A percentile compares a stretch with the other conserved stretches of the same genome.
Evolutionary conservation across 2,113 vertebrate genomes (phyloP).

Genomic region (Stigmatopora argus): DNA sequence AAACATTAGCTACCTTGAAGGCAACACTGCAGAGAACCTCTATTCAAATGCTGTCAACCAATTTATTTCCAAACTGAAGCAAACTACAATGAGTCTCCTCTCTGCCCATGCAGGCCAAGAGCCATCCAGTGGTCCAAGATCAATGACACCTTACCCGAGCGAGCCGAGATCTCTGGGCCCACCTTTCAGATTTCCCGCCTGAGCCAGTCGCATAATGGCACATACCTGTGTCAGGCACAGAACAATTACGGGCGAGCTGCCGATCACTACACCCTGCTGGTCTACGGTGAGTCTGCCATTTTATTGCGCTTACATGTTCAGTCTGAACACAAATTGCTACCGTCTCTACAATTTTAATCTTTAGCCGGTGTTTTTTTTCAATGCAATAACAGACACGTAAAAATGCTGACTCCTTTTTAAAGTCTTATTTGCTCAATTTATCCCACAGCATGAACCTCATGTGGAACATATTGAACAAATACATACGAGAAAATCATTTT

Average conservation of each 20-base stretch:
- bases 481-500: conserved; percentile 33
- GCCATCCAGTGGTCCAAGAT: conserved; percentile 83
- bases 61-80: neutral
- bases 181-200: conserved; percentile 79
- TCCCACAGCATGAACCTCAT: conserved; percentile 36
- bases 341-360: conserved; percentile 1
- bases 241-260: conserved; percentile 85
- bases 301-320: neutral
- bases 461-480: conserved; percentile 22
- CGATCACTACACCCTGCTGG: conserved; percentile 84
- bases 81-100: neutral
- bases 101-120: conserved; percentile 67
- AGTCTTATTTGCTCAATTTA: conserved; percentile 40
- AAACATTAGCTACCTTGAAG: too few species aligned
- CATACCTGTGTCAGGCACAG: conserved; percentile 84
- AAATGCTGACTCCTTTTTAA: conserved; percentile 31
- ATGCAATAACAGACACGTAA: conserved; percentile 21
- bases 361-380: conserved; percentile 2
- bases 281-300: conserved; percentile 77
- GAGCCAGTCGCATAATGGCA: conserved; percentile 83
- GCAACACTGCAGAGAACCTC: too few species aligned
- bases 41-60: neutral
- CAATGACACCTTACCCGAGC: conserved; percentile 82
- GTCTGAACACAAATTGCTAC: neutral
- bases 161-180: conserved; percentile 76